A percentile compares a stretch with the other conserved stretches of the same genome.
Evolutionary conservation across 1,140 invertebrate species (phyloP).

Genomic region (Trachymyrmex septentrionalis): DNA sequence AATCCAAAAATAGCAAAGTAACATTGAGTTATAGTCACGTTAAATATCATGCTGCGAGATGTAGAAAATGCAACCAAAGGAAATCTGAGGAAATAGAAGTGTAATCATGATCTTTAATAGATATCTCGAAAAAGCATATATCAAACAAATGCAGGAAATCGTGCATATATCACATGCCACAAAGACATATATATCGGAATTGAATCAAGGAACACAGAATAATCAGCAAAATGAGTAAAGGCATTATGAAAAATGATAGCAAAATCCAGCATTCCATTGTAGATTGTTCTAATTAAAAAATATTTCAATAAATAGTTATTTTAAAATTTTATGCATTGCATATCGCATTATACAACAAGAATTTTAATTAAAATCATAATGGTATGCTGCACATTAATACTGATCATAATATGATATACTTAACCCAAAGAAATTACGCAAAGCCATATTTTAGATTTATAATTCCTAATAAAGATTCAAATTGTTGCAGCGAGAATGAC

Average conservation of each 20-base stretch:
- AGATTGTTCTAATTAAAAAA: not conserved
- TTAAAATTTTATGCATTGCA: not conserved
- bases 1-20: not conserved
- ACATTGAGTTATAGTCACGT: not conserved
- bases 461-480: not conserved
- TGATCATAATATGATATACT: no score
- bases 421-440: not conserved
- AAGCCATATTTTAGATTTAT: not conserved
- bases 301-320: not conserved
- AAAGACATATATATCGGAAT: not conserved
- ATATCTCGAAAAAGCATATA: not conserved
- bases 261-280: not conserved
- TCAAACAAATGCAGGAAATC: not conserved
- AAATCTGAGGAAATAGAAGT: not conserved
- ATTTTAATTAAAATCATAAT: slow-evolving; percentile 13
- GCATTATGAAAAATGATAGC: not conserved
- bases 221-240: not conserved
- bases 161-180: no score
- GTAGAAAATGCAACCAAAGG: not conserved
- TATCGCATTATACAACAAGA: not conserved
- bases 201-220: not conserved
- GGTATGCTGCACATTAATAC: not conserved
- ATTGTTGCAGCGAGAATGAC: not conserved
- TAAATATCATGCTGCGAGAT: not conserved
- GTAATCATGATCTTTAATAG: not conserved